Conservation (phyloP, 2,888 invertebrate species). For the Rhingia campestris region DNA sequence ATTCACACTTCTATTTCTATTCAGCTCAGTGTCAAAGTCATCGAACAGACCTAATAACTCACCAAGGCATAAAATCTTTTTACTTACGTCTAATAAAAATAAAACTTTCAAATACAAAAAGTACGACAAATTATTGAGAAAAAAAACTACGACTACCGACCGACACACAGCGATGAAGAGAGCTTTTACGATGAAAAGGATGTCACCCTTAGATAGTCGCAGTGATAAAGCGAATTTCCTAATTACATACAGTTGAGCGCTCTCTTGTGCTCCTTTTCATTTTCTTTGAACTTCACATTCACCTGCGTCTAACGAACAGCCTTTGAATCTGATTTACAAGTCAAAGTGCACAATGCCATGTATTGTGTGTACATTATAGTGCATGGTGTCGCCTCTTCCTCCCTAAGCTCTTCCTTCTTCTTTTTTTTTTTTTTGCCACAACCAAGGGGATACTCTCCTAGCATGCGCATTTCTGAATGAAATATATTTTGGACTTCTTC, state of each 20-base stretch:
- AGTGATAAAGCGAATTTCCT: constrained; percentile 70
- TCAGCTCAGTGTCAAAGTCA: constrained; percentile 35
- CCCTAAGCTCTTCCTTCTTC: not conserved
- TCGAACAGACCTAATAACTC: constrained; percentile 58
- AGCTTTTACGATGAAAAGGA: constrained; percentile 69
- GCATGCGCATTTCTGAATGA: constrained; percentile 70
- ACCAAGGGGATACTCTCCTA: constrained; percentile 49
- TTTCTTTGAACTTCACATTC: constrained; percentile 68
- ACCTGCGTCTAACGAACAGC: constrained; percentile 68
- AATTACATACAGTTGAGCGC: constrained; percentile 68
- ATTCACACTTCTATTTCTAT: not conserved
- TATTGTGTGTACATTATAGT: constrained; percentile 60
- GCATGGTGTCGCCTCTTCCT: constrained; percentile 23
- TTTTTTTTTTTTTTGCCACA: constrained; percentile 9
- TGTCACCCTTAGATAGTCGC: constrained; percentile 58
- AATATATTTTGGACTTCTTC: constrained; percentile 46
- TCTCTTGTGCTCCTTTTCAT: constrained; percentile 63
- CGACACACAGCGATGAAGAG: constrained; percentile 4
- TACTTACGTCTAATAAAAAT: not conserved
- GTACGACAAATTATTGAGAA: constrained; percentile 44
- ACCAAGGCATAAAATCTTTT: constrained; percentile 34
- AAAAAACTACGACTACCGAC: not conserved
- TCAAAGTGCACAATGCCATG: constrained; percentile 64
- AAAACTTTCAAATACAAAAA: not conserved
- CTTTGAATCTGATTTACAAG: constrained; percentile 69